Evolutionary conservation across 2,113 vertebrate species (phyloP), one percentile per base, ranked within the genome.

Genomic region (Sardina pilchardus): DNA sequence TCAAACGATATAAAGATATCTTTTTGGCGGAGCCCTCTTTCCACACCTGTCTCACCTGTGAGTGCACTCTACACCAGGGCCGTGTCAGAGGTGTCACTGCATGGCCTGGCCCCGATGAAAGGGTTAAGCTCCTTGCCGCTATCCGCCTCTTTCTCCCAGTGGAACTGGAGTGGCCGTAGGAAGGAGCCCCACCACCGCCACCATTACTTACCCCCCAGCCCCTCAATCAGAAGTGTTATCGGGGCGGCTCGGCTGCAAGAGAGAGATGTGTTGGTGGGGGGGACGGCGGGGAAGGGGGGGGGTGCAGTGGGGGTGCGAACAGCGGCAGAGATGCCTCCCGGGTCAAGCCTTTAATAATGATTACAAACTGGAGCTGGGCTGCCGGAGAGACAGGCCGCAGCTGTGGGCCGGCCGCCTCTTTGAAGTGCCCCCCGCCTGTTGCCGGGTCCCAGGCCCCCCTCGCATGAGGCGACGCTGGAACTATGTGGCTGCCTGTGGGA

Each of bases 321-420:
- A 96, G 95, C 94, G 93, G 95, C 94, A 95, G 92, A 95, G 95
- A 95, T 96, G 95, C 94, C 95, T 95, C 92, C 88, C 93, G 94
- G 95, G 95, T 96, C 95, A 96, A 95, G 95, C 95, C 95, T 96
- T 96, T 96, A 96, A 96, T 96, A 96, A 96, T 96, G 95, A 95
- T 96, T 96, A 95, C 95, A 96, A 95, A 96, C 95, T 94, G 95
- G 93, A 95, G 95, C 94, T 90, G 93, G 86, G 93, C 94, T 95
- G 93, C 93, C 90, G 94, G 93, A 94, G 93, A 94, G 95, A 96
- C 95, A 95, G 95, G 93, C 94, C 92, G 94, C 95, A 96, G 95
- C 95, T 96, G 95, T 95, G 95, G 91, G 91, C 92, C 92, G 91
- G 93, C 85, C 90, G 85, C 9, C 85, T 85, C 95, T 96, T 96